These are phyloP conservation scores for Paradisaea rubra DNA, from an alignment of 2,113 vertebrate genomes.

Conservation along the genomic window DNA sequence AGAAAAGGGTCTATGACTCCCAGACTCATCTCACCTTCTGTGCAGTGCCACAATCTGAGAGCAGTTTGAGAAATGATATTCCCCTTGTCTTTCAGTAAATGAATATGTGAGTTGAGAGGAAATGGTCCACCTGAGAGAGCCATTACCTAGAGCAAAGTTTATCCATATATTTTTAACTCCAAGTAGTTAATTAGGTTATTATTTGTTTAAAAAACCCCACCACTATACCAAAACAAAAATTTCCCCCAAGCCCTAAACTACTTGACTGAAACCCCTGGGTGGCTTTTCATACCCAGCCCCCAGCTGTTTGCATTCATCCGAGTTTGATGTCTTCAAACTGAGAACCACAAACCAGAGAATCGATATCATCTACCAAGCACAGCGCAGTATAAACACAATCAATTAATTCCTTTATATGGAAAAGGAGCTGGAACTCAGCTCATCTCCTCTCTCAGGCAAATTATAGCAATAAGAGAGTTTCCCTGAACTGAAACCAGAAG, in stretches of 20 bases:
- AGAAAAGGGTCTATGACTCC: not conserved
- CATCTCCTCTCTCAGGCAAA: not conserved
- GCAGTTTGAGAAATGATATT: not conserved
- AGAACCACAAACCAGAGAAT: slow-evolving; percentile 5
- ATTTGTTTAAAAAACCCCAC: not conserved
- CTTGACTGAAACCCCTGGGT: not conserved
- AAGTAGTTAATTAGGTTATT: not conserved
- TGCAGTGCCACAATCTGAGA: not conserved
- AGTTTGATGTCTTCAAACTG: not conserved
- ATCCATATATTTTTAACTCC: not conserved
- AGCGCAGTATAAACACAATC: not conserved
- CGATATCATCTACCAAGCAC: not conserved
- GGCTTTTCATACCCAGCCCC: not conserved
- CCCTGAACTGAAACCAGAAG: not conserved
- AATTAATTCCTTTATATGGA: slow-evolving; percentile 35
- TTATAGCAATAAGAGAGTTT: not conserved
- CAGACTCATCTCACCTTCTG: not conserved
- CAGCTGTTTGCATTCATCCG: not conserved
- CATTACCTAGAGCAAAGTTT: not conserved
- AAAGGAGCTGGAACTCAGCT: slow-evolving; percentile 8
- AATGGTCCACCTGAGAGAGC: not conserved
- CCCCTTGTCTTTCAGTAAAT: not conserved
- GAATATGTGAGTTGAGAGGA: not conserved
- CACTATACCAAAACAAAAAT: not conserved
- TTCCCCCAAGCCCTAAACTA: not conserved